Conservation (phyloP, 2,113 vertebrate genomes). For the Mugil cephalus region DNA sequence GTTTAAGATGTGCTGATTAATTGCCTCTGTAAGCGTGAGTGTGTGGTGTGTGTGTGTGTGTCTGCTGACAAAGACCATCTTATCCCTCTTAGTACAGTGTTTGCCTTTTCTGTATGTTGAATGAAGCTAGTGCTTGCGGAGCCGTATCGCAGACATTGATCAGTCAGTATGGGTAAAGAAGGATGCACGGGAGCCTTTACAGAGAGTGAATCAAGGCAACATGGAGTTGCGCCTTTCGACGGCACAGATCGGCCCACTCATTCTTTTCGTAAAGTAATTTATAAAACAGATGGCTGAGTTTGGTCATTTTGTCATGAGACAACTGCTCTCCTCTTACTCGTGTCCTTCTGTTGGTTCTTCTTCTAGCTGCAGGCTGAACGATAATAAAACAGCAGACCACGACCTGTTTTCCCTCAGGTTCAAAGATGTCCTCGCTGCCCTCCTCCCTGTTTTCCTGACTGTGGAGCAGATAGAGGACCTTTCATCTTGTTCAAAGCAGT, state of each 20-base stretch:
- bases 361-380: constrained; percentile 60
- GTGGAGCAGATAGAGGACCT: constrained; percentile 58
- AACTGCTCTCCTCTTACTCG: constrained; percentile 37
- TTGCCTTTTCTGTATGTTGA: constrained; percentile 9
- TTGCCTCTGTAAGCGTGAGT: constrained; percentile 18
- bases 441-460: constrained; percentile 36
- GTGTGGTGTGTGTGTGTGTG: constrained; percentile 2
- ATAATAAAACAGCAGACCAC: constrained; percentile 50
- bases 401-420: constrained; percentile 65
- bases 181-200: constrained; percentile 6
- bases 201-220: constrained; percentile 24
- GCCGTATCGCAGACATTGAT: constrained; percentile 26
- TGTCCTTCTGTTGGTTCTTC: constrained; percentile 56
- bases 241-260: constrained; percentile 32
- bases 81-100: background rate
- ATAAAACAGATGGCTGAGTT: constrained; percentile 69
- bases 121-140: background rate
- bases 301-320: constrained; percentile 57
- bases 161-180: constrained; percentile 10
- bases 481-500: constrained; percentile 78
- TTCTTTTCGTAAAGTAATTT: constrained; percentile 60
- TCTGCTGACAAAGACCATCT: background rate
- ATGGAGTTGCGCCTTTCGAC: constrained; percentile 31
- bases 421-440: constrained; percentile 64
- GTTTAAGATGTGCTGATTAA: constrained; percentile 47